A percentile compares a stretch with the other conserved stretches of the same genome.
Conservation (phyloP, 2,888 invertebrate genomes). For the Bibio marci region DNA sequence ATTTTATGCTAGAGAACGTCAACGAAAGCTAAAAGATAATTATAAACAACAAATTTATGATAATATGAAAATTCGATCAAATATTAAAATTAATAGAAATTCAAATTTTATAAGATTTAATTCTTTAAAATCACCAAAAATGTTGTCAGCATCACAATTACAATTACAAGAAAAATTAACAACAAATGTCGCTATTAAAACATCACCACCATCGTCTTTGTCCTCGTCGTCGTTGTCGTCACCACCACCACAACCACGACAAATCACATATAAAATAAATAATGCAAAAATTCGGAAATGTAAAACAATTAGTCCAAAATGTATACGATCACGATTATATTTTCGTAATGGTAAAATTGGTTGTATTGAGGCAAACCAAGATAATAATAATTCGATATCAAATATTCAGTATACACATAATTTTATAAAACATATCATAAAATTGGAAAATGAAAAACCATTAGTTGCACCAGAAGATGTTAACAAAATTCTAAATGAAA, state of each 20-base stretch:
- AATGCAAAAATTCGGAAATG: conserved; percentile 14
- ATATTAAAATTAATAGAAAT: conserved; percentile 5
- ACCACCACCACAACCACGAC: conserved; percentile 17
- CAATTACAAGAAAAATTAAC: too few relatives aligned
- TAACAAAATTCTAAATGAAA: conserved; percentile 13
- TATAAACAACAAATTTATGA: neutral
- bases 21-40: conserved; percentile 10
- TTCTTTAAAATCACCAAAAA: neutral
- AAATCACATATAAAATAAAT: conserved; percentile 25
- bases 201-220: too few relatives aligned
- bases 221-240: neutral
- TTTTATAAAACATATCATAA: conserved; percentile 26
- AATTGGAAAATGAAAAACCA: conserved; percentile 25
- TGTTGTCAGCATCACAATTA: too few relatives aligned
- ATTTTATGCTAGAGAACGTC: conserved; percentile 13
- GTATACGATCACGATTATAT: conserved; percentile 14
- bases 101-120: too few relatives aligned
- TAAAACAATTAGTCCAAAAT: conserved; percentile 1
- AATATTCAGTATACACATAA: conserved; percentile 28
- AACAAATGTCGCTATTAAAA: too few relatives aligned
- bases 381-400: conserved; percentile 13
- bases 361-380: conserved; percentile 25
- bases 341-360: conserved; percentile 29
- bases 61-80: neutral
- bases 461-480: conserved; percentile 27